Evolutionary conservation across 2,888 invertebrate genomes (phyloP).

Genomic region (Ephialtes manifestator): DNA sequence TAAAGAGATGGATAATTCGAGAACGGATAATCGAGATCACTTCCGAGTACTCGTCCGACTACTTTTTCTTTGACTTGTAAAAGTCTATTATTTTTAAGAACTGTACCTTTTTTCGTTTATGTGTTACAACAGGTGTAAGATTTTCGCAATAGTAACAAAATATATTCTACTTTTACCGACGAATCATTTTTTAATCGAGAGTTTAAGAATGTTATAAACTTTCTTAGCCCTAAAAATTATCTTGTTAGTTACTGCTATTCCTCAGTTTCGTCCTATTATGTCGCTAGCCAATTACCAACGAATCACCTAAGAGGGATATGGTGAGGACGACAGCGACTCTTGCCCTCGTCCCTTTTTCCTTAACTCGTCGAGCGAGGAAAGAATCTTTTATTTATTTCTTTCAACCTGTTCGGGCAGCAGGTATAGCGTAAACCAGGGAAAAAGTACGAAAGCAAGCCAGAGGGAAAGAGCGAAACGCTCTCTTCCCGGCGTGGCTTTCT

Average conservation of each 20-base stretch:
- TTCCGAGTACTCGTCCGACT: constrained; percentile 14
- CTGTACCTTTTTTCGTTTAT: not conserved
- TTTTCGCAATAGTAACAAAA: too few relatives aligned
- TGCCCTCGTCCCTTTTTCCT: constrained; percentile 23
- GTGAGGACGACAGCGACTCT: constrained; percentile 10
- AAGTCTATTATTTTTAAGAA: constrained; percentile 18
- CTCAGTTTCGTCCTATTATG: constrained; percentile 14
- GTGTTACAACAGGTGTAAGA: not conserved
- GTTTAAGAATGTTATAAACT: not conserved
- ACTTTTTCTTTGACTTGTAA: constrained; percentile 28
- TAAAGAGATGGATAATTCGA: constrained; percentile 55
- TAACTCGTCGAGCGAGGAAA: constrained; percentile 18
- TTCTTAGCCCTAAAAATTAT: not conserved
- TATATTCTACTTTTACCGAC: too few relatives aligned
- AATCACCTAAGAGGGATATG: constrained; percentile 5
- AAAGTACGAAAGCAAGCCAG: constrained; percentile 23
- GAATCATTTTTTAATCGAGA: not conserved
- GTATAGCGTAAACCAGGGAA: not conserved
- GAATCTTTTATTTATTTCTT: not conserved
- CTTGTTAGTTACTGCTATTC: not conserved
- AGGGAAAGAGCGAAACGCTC: constrained; percentile 49
- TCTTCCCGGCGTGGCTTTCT: constrained; percentile 71
- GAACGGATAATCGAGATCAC: constrained; percentile 53
- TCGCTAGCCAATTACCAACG: constrained; percentile 44
- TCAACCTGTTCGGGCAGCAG: not conserved